Percentiles rank a stretch among this genome's conserved stretches.
Conservation (phyloP, 2,888 invertebrate genomes). For the Leptothorax acervorum region DNA sequence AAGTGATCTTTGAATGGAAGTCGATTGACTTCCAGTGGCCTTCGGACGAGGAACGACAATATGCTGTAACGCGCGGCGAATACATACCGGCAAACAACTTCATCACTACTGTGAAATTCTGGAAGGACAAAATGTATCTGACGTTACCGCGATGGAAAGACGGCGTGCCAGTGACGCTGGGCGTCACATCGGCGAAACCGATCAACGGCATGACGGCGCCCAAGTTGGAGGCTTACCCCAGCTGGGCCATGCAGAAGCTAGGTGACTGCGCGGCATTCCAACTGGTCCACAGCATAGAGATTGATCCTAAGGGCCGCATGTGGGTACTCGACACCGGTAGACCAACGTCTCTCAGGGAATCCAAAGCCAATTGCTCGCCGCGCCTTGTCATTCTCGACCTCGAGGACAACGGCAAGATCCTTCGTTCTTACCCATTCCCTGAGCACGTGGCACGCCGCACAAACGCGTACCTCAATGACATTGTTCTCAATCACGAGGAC, state of each 20-base stretch:
- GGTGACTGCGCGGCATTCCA: conserved; percentile 91
- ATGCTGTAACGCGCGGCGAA: conserved; percentile 87
- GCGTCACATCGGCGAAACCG: conserved; percentile 86
- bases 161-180: conserved; percentile 91
- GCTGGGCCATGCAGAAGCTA: conserved; percentile 89
- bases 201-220: conserved; percentile 87
- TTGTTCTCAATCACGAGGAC: conserved; percentile 91
- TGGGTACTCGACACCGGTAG: conserved; percentile 87
- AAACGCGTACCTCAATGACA: conserved; percentile 90
- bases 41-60: conserved; percentile 86
- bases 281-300: conserved; percentile 91
- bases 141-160: conserved; percentile 90
- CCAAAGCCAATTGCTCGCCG: conserved; percentile 88
- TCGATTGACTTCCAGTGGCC: conserved; percentile 90
- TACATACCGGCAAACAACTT: conserved; percentile 90
- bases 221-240: conserved; percentile 89
- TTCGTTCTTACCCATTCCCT: conserved; percentile 88
- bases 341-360: conserved; percentile 87
- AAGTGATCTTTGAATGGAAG: conserved; percentile 91
- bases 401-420: conserved; percentile 87
- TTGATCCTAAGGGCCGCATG: conserved; percentile 90
- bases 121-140: conserved; percentile 89
- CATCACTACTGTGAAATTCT: conserved; percentile 90
- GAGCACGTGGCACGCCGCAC: conserved; percentile 87
- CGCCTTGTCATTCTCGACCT: conserved; percentile 90